Evolutionary conservation across 2,888 invertebrate genomes (phyloP).

Genomic region (Leptinotarsa peninsularis): DNA sequence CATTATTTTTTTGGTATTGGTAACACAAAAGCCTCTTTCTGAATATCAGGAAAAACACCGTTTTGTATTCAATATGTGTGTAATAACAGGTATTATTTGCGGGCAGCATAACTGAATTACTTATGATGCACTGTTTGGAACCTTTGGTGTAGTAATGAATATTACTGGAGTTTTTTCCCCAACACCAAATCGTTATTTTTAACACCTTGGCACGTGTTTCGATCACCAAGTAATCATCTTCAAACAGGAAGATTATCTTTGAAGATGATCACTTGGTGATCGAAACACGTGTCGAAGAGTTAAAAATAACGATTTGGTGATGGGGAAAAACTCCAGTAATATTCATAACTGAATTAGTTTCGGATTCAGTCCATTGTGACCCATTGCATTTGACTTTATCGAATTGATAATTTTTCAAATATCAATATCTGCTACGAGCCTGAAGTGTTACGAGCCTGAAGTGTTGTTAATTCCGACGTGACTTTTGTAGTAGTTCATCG

Average conservation of each 20-base stretch:
- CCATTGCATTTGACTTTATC: background rate
- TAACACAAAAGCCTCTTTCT: background rate
- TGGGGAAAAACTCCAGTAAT: no score
- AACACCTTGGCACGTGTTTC: no score
- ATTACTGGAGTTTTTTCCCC: no score
- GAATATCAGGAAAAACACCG: background rate
- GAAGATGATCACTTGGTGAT: no score
- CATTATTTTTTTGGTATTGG: no score
- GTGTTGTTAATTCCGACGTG: background rate
- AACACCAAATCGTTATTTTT: no score
- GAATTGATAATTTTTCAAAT: background rate
- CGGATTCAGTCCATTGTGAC: background rate
- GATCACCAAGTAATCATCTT: no score
- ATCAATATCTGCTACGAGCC: background rate
- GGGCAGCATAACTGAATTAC: background rate
- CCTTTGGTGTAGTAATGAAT: no score
- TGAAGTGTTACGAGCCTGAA: background rate
- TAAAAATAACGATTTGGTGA: no score
- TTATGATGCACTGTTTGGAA: no score
- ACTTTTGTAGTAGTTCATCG: background rate
- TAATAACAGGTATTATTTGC: background rate
- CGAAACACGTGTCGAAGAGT: no score
- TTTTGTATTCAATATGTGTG: background rate
- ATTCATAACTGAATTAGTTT: background rate
- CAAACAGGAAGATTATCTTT: no score